A percentile compares a stretch with the other conserved stretches of the same genome.
phyloP scores from a whole-genome alignment of 2,113 vertebrate species.

The Aix galericulata region DNA sequence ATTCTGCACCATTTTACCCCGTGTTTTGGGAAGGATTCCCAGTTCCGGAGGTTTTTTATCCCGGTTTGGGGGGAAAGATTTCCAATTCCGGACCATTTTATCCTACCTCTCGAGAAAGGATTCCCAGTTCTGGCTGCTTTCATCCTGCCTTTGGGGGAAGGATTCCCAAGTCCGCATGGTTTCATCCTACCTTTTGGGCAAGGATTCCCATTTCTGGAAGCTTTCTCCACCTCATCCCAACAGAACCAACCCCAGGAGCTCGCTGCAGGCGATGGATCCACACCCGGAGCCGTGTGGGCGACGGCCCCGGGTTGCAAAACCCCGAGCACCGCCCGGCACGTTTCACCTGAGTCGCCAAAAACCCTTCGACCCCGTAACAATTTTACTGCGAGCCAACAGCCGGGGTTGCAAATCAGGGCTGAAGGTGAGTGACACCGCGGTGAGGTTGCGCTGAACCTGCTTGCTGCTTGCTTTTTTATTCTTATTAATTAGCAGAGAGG shows the following conservation, averaged over 20 bases:
- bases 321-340: background rate
- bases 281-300: too few relatives aligned
- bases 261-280: background rate
- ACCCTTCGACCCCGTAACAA: accelerated
- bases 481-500: background rate
- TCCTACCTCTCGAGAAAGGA: too few relatives aligned
- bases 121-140: too few relatives aligned
- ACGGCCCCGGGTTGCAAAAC: background rate
- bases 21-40: too few relatives aligned
- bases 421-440: accelerated
- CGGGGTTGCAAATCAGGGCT: background rate
- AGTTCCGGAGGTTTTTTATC: background rate
- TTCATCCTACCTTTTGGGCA: too few relatives aligned
- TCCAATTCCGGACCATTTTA: too few relatives aligned
- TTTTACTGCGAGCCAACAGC: background rate
- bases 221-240: background rate
- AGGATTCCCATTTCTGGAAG: background rate
- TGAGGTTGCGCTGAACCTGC: accelerated
- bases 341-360: background rate
- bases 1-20: background rate
- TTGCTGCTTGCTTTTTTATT: background rate
- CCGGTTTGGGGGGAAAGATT: background rate
- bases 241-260: background rate
- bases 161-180: background rate
- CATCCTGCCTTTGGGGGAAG: too few relatives aligned